These are phyloP conservation scores for Neotoxoptera formosana DNA, from an alignment of 1,140 invertebrate genomes.

Conservation along the genomic window DNA sequence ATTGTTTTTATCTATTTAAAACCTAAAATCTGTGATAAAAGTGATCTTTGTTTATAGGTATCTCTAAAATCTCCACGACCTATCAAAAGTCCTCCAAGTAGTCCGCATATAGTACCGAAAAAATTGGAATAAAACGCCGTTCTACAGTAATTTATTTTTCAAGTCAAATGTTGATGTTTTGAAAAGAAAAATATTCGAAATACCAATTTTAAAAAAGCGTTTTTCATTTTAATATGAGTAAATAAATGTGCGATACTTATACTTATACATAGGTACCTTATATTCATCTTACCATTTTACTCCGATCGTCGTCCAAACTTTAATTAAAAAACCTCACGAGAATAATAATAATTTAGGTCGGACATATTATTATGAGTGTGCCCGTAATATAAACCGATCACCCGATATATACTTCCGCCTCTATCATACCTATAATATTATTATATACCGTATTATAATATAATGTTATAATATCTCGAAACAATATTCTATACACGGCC, in stretches of 20 bases:
- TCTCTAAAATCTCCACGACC: background rate
- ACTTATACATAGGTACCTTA: too few relatives aligned
- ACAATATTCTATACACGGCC: background rate
- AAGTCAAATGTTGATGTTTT: too few relatives aligned
- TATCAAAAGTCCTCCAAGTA: background rate
- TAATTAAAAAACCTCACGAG: background rate
- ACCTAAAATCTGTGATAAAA: background rate
- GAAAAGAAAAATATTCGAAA: too few relatives aligned
- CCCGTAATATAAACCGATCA: background rate
- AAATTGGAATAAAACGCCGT: too few relatives aligned
- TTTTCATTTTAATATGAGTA: background rate
- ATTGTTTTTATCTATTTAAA: background rate
- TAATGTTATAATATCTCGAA: background rate
- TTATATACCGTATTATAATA: background rate
- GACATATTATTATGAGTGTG: background rate
- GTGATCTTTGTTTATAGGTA: background rate
- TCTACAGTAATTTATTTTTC: too few relatives aligned
- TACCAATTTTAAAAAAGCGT: too few relatives aligned
- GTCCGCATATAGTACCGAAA: background rate
- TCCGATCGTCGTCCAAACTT: background rate
- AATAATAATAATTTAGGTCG: background rate
- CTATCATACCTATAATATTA: too few relatives aligned
- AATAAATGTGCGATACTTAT: background rate
- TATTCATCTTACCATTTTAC: background rate
- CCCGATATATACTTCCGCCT: background rate